Conservation (phyloP, 1,140 invertebrate species). For the Solenopsis invicta region DNA sequence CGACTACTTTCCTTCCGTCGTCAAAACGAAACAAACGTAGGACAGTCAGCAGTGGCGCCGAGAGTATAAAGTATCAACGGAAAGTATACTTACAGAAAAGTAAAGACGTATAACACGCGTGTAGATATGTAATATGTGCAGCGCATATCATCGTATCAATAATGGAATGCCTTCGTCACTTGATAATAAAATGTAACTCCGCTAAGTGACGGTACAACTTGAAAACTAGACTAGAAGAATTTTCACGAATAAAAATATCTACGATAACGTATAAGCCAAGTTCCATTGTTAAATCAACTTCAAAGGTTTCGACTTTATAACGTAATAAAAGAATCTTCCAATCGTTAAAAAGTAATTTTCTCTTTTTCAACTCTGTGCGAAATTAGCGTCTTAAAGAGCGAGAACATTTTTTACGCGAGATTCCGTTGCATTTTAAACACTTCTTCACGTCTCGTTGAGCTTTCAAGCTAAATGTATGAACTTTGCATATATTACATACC, state of each 20-base stretch:
- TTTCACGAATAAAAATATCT: constrained; percentile 18
- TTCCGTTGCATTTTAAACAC: background rate
- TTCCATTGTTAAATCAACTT: background rate
- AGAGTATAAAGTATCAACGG: constrained; percentile 64
- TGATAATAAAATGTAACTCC: background rate
- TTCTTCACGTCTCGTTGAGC: background rate
- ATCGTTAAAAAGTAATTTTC: background rate
- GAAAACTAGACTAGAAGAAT: background rate
- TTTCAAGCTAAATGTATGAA: constrained; percentile 24
- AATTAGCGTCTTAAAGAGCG: background rate
- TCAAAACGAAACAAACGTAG: constrained; percentile 69
- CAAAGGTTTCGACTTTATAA: constrained; percentile 3
- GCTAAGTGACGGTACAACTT: background rate
- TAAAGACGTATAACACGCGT: constrained; percentile 56
- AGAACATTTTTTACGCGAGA: background rate
- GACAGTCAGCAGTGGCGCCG: constrained; percentile 67
- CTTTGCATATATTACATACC: constrained; percentile 58
- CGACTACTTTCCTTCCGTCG: constrained; percentile 56
- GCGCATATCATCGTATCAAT: background rate
- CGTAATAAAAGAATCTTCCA: background rate
- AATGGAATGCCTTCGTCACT: background rate
- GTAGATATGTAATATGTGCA: constrained; percentile 59
- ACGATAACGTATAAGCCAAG: background rate
- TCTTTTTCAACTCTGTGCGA: background rate
- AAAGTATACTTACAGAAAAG: constrained; percentile 59